phyloP scores from a whole-genome alignment of 92 coral and sea anemone species.

The Umimayanthus chanpuru region DNA sequence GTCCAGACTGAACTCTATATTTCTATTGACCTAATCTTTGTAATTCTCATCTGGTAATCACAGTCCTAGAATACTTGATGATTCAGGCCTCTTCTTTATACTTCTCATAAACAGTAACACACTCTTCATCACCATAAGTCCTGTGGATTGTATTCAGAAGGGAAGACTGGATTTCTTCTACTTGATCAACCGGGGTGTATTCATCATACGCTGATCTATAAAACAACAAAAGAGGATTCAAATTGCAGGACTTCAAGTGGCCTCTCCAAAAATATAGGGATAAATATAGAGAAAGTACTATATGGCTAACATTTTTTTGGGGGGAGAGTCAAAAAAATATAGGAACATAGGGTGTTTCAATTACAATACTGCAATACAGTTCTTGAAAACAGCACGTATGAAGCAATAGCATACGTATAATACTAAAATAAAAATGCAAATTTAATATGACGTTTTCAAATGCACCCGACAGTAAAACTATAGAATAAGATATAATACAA shows the following conservation, averaged over 20 bases:
- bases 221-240: neutral
- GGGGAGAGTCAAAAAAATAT: no score
- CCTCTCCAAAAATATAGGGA: no score
- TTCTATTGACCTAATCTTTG: no score
- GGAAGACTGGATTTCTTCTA: constrained; percentile 73
- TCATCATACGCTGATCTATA: constrained; percentile 89
- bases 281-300: neutral
- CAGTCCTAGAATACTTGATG: neutral
- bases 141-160: constrained; percentile 56
- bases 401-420: no score
- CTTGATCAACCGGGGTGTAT: constrained; percentile 83
- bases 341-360: neutral
- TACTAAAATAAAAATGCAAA: no score
- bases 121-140: constrained; percentile 49
- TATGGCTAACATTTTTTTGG: no score
- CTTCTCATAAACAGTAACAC: constrained; percentile 44
- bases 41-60: no score
- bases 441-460: no score
- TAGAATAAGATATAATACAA: no score
- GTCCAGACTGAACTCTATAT: no score
- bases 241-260: neutral
- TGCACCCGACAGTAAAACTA: no score
- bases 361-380: neutral
- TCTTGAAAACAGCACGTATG: no score
- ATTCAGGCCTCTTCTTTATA: constrained; percentile 31